phyloP scores from a whole-genome alignment of 2,888 invertebrate species.

The Lymantria monacha region DNA sequence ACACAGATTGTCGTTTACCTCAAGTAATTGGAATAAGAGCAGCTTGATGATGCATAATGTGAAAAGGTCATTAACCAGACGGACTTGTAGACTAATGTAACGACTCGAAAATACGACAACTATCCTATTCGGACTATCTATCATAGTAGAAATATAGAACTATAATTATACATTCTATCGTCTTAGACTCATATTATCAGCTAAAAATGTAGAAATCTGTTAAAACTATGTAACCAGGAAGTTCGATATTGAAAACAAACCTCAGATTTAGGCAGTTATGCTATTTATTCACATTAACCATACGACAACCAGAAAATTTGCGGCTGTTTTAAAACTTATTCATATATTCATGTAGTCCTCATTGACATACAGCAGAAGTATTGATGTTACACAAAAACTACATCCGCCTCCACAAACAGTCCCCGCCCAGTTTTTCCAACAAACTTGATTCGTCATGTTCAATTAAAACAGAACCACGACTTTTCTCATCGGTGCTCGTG shows the following conservation, averaged over 20 bases:
- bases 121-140: too few species aligned
- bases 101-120: too few species aligned
- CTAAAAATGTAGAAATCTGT: not conserved
- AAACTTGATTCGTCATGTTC: slow-evolving; percentile 73
- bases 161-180: too few species aligned
- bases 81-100: too few species aligned
- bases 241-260: not conserved
- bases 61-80: too few species aligned
- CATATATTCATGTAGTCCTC: slow-evolving; percentile 11
- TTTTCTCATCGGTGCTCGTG: slow-evolving; percentile 47
- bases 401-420: slow-evolving; percentile 62
- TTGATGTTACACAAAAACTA: slow-evolving; percentile 30
- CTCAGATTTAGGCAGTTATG: slow-evolving; percentile 3
- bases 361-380: slow-evolving; percentile 21
- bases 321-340: slow-evolving; percentile 7
- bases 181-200: too few species aligned
- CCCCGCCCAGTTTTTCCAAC: slow-evolving; percentile 69
- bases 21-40: too few species aligned
- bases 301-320: slow-evolving; percentile 2
- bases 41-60: too few species aligned
- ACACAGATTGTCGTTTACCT: too few species aligned
- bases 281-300: not conserved
- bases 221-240: not conserved
- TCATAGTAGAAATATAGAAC: too few species aligned
- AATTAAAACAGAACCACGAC: slow-evolving; percentile 71